These are phyloP conservation scores for Dallia pectoralis DNA, from an alignment of 2,797 vertebrate genomes.

Conservation along the genomic window DNA sequence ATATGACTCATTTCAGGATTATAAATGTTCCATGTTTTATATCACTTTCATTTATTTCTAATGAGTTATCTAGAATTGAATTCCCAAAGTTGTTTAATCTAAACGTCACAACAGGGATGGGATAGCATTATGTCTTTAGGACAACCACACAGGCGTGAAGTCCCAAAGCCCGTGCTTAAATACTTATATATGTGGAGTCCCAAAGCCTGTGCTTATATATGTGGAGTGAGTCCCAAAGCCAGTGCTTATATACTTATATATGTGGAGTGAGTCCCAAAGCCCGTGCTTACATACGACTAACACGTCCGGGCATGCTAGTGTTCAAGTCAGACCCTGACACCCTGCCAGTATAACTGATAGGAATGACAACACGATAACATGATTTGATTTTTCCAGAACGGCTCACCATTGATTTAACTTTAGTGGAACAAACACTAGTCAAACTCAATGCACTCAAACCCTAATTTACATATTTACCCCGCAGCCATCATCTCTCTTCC, in stretches of 20 bases:
- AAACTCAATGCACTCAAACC: too few relatives aligned
- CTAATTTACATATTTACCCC: too few relatives aligned
- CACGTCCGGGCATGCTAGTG: background rate
- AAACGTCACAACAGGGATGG: background rate
- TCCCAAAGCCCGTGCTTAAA: background rate
- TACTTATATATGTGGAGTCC: too few relatives aligned
- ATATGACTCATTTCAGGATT: too few relatives aligned
- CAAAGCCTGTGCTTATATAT: too few relatives aligned
- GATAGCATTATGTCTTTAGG: background rate
- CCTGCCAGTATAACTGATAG: background rate
- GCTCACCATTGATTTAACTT: slow-evolving; percentile 20
- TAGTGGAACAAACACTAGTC: slow-evolving; percentile 26
- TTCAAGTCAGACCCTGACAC: background rate
- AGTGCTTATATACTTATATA: too few relatives aligned
- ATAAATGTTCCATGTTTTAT: too few relatives aligned
- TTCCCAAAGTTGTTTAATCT: background rate
- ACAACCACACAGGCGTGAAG: background rate
- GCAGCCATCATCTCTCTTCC: too few relatives aligned
- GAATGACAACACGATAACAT: slow-evolving; percentile 18
- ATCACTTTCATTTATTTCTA: background rate
- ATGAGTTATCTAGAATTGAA: too few relatives aligned
- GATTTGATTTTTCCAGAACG: slow-evolving; percentile 16
- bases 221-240: too few relatives aligned
- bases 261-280: background rate
- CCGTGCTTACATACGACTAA: background rate